Base-by-base conservation (phyloP, 2,888 invertebrate species). In the Lasioglossum pauxillum region DNA sequence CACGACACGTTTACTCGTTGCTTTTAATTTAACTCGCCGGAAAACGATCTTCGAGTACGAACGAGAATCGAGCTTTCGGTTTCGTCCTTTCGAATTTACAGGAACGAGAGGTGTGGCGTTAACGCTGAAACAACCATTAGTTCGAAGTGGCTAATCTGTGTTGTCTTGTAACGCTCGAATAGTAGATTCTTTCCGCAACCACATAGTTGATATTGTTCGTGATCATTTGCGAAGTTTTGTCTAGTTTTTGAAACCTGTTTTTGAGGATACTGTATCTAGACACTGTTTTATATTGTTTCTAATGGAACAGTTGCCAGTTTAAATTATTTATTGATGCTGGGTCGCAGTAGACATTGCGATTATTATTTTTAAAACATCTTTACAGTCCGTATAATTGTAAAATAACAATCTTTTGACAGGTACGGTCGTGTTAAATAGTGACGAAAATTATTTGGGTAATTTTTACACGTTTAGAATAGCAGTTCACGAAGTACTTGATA, bases 21-120 rank as follows among this genome's bases (percentile, higher is more conserved):
- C 35, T 74, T 82, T 83, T 73, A 57, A 78, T 78, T 78, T 57
- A 49, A 57, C 14, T 41, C 27, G 35, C 4, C 23, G n/a, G 41
- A 44, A 44, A 41, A 16, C 31, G 35, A 41, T 78, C 38, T 19
- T 57, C 71, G 35, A 27, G 41, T 41, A 19, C 38, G 19, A 10
- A 0, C 16, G 27, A 0, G 35, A 27, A n/a, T 46, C 10, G 31
- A 38, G 10, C 19, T 49, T 73, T 19, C 19, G 5, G 12, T 46
- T 46, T 44, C 27, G 14, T 44, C 46, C 27, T 31, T 27, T 5
- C n/a, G 12, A 31, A 2, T 14, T 12, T 5, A n/a, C 1, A 5
- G 12, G 14, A n/a, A 71, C 19, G 67, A 10, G 8, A 23, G 4
- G 35, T 67, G 10, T 67, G 3, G 35, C 57, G 12, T 57, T n/a